Base-by-base conservation (phyloP, 2,888 invertebrate genomes). In the Plebejus argus region DNA sequence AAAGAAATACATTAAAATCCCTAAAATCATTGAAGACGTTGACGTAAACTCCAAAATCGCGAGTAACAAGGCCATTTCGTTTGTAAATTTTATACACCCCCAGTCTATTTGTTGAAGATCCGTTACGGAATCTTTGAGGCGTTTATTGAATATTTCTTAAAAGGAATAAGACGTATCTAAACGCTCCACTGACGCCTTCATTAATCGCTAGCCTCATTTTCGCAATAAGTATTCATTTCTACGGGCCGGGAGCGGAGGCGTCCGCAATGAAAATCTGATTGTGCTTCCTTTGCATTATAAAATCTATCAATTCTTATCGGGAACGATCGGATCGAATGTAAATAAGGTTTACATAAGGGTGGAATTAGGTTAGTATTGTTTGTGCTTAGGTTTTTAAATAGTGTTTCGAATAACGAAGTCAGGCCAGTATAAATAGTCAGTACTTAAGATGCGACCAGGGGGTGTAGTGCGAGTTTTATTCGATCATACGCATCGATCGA, bases 211-310 rank as follows among this genome's bases (percentile, higher is more conserved):
- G 80, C 79, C 80, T 91, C 92, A 91, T 92, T 91, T 91, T 90
- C 90, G 91, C 91, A 92, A 93, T 93, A 92, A 92, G 92, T 92
- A 92, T 92, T 92, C 92, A 91, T 91, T 91, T 89, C 91, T 85
- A 23, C 53, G 79, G 77, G 71, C 78, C 78, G 79, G 78, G 81
- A 78, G 80, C 80, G 84, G 85, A 85, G 56, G 76, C 71, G 77
- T 81, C 85, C 87, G 84, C 90, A 89, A 90, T 91, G 90, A 91
- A 91, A 91, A 91, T 92, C 91, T 90, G 91, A 92, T 91, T 91
- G 90, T 89, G 90, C 88, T 91, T 89, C 89, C 88, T 91, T 91
- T 90, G 90, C 91, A 90, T 90, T 90, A 91, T 90, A 89, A 90
- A 91, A 89, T 88, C 88, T 90, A 89, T 88, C 87, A 88, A 90